Base-by-base conservation (phyloP, 1,140 invertebrate species). In the Heterodera schachtii region DNA sequence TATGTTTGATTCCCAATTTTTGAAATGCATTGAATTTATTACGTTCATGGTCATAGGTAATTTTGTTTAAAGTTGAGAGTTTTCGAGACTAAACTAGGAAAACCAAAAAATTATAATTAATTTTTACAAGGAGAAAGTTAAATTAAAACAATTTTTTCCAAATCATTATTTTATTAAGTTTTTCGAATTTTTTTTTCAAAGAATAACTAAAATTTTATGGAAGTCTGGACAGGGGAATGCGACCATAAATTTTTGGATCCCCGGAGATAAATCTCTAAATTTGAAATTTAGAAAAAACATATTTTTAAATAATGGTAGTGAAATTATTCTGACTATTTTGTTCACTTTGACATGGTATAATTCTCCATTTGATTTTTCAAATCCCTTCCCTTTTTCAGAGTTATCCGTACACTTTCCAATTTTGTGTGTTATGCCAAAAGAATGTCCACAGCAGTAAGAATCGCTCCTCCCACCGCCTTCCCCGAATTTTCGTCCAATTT, bases 321-420 rank as follows among this genome's bases (percentile, higher is more conserved):
- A 31, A 31, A 31, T 31, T 31, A 31, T 31, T 31, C 31, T 31
- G 31, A 31, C 31, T 31, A n/a, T n/a, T n/a, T 31, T 31, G 31
- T 31, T 31, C 0, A 31, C 31, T 31, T 31, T 31, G 31, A 31
- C 31, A 31, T 31, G 31, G 31, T 31, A 31, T 31, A 31, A 31
- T 31, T 31, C 1, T 31, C 31, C 31, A 31, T 31, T 31, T 31
- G 31, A 31, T 31, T 31, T 31, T 31, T 31, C 31, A 31, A 31
- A 31, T 31, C 31, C 9, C 44, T 31, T 6, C 73, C 46, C n/a
- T 19, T n/a, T 86, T 84, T 84, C 70, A 86, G 85, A 85, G 73
- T 31, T 86, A 86, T 75, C 85, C 85, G 16, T 86, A 86, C 76
- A 86, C 86, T 21, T 86, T 86, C 76, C 85, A 86, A 66, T 86